Percentiles rank a stretch among this genome's conserved stretches.
phyloP scores from a whole-genome alignment of 1,140 invertebrate genomes.

The Zophobas atratus region DNA sequence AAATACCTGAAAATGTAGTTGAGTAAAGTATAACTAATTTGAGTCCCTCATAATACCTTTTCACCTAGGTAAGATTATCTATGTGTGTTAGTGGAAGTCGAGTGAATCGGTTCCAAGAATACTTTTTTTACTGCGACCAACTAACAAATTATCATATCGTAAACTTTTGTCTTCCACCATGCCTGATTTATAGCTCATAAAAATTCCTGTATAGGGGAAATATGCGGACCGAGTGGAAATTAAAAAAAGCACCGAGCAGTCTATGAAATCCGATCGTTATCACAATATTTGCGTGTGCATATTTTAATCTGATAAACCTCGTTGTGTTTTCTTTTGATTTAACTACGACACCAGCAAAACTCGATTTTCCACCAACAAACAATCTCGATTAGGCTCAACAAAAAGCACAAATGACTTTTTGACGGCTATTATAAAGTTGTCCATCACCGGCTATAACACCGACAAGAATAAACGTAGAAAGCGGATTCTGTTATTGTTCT shows the following conservation, averaged over 20 bases:
- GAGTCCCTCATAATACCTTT: too few relatives aligned
- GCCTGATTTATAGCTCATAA: conserved; percentile 39
- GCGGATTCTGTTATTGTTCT: conserved; percentile 37
- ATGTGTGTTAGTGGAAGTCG: too few relatives aligned
- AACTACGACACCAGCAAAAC: conserved; percentile 1
- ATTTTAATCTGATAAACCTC: conserved; percentile 34
- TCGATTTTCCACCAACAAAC: conserved; percentile 9
- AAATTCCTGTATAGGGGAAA: conserved; percentile 18
- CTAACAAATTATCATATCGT: conserved; percentile 36
- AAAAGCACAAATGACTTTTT: conserved; percentile 27
- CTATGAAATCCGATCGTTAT: conserved; percentile 30
- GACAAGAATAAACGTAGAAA: conserved; percentile 36
- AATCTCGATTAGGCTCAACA: conserved; percentile 3
- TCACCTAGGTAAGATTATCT: too few relatives aligned
- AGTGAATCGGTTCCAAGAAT: too few relatives aligned
- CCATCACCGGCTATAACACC: conserved; percentile 29
- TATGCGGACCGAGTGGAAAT: conserved; percentile 5
- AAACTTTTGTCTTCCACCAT: conserved; percentile 20
- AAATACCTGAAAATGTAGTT: too few relatives aligned
- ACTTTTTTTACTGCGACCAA: not conserved
- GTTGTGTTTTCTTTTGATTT: conserved; percentile 25
- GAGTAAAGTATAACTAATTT: too few relatives aligned
- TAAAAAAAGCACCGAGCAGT: conserved; percentile 29
- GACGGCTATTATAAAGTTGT: conserved; percentile 36
- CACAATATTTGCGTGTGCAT: conserved; percentile 33